Evolutionary conservation across 1,140 invertebrate species (phyloP).

Genomic region (Leptopilina clavipes): DNA sequence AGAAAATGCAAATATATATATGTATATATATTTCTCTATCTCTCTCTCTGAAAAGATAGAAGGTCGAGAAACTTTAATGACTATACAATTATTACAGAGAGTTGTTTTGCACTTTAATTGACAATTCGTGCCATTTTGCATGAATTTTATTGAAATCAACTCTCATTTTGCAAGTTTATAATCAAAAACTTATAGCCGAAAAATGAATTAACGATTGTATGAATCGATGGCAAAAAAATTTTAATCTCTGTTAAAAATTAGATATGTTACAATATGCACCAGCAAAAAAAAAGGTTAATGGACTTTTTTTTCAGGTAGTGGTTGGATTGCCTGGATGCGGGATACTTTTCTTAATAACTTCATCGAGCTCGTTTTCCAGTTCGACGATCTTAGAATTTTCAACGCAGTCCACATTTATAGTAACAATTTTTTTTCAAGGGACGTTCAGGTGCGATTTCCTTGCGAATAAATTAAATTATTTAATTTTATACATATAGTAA

Average conservation of each 20-base stretch:
- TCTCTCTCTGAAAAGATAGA: neutral
- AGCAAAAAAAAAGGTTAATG: slow-evolving; percentile 36
- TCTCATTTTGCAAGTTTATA: neutral
- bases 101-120: slow-evolving; percentile 16
- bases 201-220: neutral
- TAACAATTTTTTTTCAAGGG: slow-evolving; percentile 82
- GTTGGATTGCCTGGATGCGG: slow-evolving; percentile 88
- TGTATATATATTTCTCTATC: neutral
- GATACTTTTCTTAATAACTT: slow-evolving; percentile 75
- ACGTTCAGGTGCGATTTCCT: slow-evolving; percentile 77
- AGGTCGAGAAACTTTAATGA: neutral
- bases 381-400: slow-evolving; percentile 82
- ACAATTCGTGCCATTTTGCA: slow-evolving; percentile 5
- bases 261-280: neutral
- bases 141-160: neutral
- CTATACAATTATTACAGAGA: slow-evolving; percentile 4
- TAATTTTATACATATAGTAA: slow-evolving; percentile 6
- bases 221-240: neutral
- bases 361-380: slow-evolving; percentile 81
- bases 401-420: slow-evolving; percentile 80
- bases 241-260: neutral
- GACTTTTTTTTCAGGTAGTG: slow-evolving; percentile 76
- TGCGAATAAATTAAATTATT: slow-evolving; percentile 2
- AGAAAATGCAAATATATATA: slow-evolving; percentile 11
- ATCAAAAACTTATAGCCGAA: too few species aligned